Percentiles rank a stretch among this genome's conserved stretches.
Conservation (phyloP, 2,888 invertebrate species). For the Thecocarcelia acutangulata region DNA sequence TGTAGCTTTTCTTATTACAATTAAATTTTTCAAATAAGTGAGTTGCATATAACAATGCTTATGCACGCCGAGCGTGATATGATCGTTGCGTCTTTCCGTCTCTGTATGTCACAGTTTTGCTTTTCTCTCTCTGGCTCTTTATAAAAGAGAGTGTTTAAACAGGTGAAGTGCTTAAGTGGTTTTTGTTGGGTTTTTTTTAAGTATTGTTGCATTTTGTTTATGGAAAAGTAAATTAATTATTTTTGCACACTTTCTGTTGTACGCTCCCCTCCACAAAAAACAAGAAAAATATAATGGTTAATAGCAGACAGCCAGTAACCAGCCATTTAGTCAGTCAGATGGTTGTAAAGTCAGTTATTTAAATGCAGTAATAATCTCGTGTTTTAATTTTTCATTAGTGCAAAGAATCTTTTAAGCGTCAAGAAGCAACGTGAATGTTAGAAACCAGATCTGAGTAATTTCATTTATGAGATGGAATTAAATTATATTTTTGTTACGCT, state of each 20-base stretch:
- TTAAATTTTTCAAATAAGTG: too few species aligned
- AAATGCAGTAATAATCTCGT: slow-evolving; percentile 44
- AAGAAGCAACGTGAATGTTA: slow-evolving; percentile 1
- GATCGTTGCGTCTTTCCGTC: too few species aligned
- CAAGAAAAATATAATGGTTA: slow-evolving; percentile 9
- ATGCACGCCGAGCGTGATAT: too few species aligned
- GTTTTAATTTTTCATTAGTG: slow-evolving; percentile 5
- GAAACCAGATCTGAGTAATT: slow-evolving; percentile 32
- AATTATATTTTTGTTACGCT: slow-evolving; percentile 38
- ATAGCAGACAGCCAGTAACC: slow-evolving; percentile 33
- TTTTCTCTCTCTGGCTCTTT: slow-evolving; percentile 2
- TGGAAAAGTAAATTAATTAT: slow-evolving; percentile 23
- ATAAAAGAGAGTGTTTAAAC: slow-evolving; percentile 46
- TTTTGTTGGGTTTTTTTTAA: slow-evolving; percentile 3
- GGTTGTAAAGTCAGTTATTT: slow-evolving; percentile 25
- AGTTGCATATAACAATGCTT: too few species aligned
- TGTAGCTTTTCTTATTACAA: too few species aligned
- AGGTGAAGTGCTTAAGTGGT: slow-evolving; percentile 50
- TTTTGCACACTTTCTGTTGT: slow-evolving; percentile 44
- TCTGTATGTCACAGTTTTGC: not conserved
- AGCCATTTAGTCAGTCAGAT: slow-evolving; percentile 9
- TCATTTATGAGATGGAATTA: slow-evolving; percentile 32
- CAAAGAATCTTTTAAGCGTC: slow-evolving; percentile 28
- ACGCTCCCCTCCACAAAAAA: not conserved
- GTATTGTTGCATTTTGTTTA: slow-evolving; percentile 32